phyloP scores from a whole-genome alignment of 2,113 vertebrate genomes.

The Coracopsis vasa region DNA sequence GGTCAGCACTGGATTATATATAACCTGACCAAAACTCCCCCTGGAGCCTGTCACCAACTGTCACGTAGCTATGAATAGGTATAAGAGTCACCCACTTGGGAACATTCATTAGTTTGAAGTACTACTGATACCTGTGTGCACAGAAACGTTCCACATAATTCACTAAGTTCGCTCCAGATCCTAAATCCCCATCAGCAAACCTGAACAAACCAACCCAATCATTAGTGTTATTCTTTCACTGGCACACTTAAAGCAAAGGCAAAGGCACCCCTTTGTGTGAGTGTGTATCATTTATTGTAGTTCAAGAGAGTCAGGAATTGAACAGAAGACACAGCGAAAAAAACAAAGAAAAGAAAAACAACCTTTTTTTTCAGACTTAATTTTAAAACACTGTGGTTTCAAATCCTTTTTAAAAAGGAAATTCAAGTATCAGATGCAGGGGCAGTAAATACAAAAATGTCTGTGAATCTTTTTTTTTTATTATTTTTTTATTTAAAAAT shows the following conservation, averaged over 20 bases:
- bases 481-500: constrained; percentile 58
- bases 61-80: neutral
- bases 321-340: constrained; percentile 76
- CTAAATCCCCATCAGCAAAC: neutral
- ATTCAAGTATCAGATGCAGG: constrained; percentile 76
- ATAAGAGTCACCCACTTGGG: neutral
- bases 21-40: neutral
- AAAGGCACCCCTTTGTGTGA: constrained; percentile 57
- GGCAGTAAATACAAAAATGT: constrained; percentile 79
- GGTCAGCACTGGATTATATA: neutral
- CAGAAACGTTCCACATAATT: neutral
- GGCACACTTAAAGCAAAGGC: neutral
- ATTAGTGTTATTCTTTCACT: neutral
- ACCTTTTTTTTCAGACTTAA: constrained; percentile 62
- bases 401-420: constrained; percentile 79
- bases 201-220: neutral
- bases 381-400: constrained; percentile 81
- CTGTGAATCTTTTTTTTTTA: constrained; percentile 12
- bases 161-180: neutral
- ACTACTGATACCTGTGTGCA: neutral
- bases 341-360: constrained; percentile 59
- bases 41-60: neutral
- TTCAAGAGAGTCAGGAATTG: constrained; percentile 87
- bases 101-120: neutral
- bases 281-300: constrained; percentile 94